A percentile compares a stretch with the other conserved stretches of the same genome.
Evolutionary conservation across 2,797 vertebrate genomes (phyloP).

Genomic region (Helarctos malayanus): DNA sequence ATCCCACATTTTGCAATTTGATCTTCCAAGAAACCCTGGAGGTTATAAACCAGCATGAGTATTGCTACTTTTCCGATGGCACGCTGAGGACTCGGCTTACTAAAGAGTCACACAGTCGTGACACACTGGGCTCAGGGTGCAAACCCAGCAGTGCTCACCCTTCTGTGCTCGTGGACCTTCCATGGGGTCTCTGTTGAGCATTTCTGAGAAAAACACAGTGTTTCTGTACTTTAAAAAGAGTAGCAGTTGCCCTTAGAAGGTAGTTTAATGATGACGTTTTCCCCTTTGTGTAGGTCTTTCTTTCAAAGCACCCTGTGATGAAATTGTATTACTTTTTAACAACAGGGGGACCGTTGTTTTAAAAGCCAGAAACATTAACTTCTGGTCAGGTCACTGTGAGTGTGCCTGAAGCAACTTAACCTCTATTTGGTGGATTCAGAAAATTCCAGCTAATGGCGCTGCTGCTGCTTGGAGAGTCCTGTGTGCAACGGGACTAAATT

Average conservation of each 20-base stretch:
- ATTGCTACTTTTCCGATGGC: constrained; percentile 33
- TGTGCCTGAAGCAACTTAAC: neutral
- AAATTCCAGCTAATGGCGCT: neutral
- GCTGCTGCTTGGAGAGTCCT: neutral
- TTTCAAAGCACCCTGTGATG: neutral
- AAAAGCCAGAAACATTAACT: neutral
- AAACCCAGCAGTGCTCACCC: neutral
- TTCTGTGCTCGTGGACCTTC: neutral
- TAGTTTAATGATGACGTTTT: neutral
- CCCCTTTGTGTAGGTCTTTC: neutral
- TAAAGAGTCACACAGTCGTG: neutral
- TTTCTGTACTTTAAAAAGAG: neutral
- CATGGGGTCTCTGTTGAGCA: neutral
- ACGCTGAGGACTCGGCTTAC: neutral
- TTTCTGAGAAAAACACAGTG: neutral
- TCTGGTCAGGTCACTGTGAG: neutral
- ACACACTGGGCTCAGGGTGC: neutral
- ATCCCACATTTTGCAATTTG: neutral
- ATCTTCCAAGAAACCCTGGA: neutral
- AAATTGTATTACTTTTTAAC: neutral
- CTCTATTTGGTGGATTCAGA: neutral
- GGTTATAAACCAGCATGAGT: neutral
- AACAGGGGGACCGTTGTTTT: neutral
- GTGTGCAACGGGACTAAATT: neutral
- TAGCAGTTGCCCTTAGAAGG: neutral